Percentiles rank a stretch among this genome's conserved stretches.
Conservation (phyloP, 2,888 invertebrate genomes). For the Acholoe squamosa region DNA sequence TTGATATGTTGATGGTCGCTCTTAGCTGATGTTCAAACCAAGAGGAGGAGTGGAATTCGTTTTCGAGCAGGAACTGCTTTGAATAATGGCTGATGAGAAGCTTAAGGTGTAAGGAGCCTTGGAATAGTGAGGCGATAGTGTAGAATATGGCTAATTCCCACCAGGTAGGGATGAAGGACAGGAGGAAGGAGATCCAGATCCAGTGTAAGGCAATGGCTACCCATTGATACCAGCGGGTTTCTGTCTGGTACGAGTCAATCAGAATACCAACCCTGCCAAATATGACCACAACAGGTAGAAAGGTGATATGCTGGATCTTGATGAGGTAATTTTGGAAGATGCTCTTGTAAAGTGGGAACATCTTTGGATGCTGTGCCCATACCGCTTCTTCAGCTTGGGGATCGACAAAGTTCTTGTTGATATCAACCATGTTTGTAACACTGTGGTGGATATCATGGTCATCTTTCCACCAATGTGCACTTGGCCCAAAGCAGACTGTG, state of each 20-base stretch:
- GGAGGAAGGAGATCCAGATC: slow-evolving; percentile 65
- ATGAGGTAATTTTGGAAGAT: slow-evolving; percentile 62
- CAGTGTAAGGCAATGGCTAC: slow-evolving; percentile 65
- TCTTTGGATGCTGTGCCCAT: slow-evolving; percentile 68
- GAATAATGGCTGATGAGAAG: slow-evolving; percentile 68
- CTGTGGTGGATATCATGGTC: slow-evolving; percentile 69
- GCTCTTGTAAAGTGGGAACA: slow-evolving; percentile 66
- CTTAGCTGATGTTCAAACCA: slow-evolving; percentile 66
- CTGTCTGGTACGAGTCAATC: slow-evolving; percentile 64
- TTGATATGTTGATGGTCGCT: slow-evolving; percentile 68
- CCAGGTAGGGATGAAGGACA: slow-evolving; percentile 67
- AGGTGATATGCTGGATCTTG: slow-evolving; percentile 69
- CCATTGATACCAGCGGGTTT: slow-evolving; percentile 68
- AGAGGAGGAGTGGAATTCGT: slow-evolving; percentile 64
- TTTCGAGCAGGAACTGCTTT: slow-evolving; percentile 63
- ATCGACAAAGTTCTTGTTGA: slow-evolving; percentile 63
- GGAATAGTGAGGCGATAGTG: slow-evolving; percentile 57
- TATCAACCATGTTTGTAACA: slow-evolving; percentile 68
- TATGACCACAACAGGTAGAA: slow-evolving; percentile 65
- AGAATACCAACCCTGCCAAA: slow-evolving; percentile 66
- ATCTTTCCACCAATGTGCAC: slow-evolving; percentile 69
- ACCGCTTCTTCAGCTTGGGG: slow-evolving; percentile 67
- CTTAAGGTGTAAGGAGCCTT: slow-evolving; percentile 68
- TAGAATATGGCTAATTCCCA: slow-evolving; percentile 65
- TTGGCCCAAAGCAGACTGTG: slow-evolving; percentile 67